These are phyloP conservation scores for Trichoplax adhaerens DNA, from an alignment of 37 sponge, comb jelly and placozoan species.

Conservation along the genomic window DNA sequence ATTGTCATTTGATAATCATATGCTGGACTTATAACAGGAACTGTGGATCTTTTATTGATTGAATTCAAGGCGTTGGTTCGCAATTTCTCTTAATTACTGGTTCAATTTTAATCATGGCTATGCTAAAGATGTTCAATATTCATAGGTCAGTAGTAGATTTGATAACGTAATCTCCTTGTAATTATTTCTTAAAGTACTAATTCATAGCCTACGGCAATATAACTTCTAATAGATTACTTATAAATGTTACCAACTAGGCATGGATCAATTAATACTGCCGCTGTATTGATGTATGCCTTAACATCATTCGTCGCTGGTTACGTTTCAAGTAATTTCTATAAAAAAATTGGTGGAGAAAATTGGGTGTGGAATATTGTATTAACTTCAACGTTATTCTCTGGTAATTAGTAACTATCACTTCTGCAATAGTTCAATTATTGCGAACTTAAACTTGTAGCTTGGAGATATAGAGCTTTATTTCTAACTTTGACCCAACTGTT, in stretches of 20 bases:
- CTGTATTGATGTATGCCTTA: conserved; percentile 71
- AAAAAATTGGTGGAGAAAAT: conserved; percentile 58
- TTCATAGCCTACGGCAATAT: too few species aligned
- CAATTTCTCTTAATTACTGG: conserved; percentile 50
- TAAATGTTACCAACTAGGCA: conserved; percentile 29
- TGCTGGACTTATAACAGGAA: neutral
- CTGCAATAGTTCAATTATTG: too few species aligned
- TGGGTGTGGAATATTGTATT: conserved; percentile 91
- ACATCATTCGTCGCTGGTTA: conserved; percentile 68
- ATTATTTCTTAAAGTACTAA: too few species aligned
- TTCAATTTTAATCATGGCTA: conserved; percentile 46
- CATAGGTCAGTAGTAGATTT: conserved; percentile 29
- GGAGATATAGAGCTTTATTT: too few species aligned
- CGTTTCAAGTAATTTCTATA: conserved; percentile 56
- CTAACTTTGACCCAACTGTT: neutral
- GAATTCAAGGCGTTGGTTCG: conserved; percentile 46
- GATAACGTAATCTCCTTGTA: too few species aligned
- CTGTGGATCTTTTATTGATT: neutral
- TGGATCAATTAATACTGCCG: conserved; percentile 68
- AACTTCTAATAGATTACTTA: too few species aligned
- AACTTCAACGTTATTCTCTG: conserved; percentile 61
- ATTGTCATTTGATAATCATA: neutral
- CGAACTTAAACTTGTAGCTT: too few species aligned
- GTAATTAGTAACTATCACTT: neutral
- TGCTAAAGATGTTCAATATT: conserved; percentile 66